Evolutionary conservation across 2,888 invertebrate species (phyloP), one percentile per base, ranked within the genome.

Genomic region (Tuta absoluta): DNA sequence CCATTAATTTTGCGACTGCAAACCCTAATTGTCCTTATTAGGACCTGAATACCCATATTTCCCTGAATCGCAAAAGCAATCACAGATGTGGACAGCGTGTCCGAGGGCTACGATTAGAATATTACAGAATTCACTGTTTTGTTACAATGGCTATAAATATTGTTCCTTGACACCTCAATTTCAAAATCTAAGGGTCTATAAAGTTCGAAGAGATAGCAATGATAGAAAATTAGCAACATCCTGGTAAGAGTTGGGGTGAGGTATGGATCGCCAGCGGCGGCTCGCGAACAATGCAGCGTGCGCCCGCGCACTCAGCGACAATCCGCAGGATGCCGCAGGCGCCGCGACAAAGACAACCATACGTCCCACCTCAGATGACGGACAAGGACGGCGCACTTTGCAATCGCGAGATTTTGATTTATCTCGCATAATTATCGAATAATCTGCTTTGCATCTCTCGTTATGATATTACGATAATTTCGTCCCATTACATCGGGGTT

Each of bases 401-500:
- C 81, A 80, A 76, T 79, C 75, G 86, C 82, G 84, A 83, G 77
- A 87, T 86, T 85, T 86, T 87, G 91, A 91, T 91, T 88, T 91
- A 91, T 89, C 85, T 79, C 79, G 76, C 84, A 85, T 90, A 91
- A 92, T 91, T 91, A 91, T 90, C 86, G 86, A 86, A 87, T 88
- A 91, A 87, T 87, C 91, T 86, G 86, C 82, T 92, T 92, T 91
- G 90, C 91, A 92, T 92, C 90, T 88, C 89, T 88, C 80, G 89
- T 90, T 89, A 89, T 86, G 85, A 83, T 85, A 88, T 89, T 90
- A 89, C 84, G 90, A 91, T 92, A 92, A 92, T 92, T 91, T 85
- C 75, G 85, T 81, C 83, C 87, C 84, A 91, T 90, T 91, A 90
- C 87, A 86, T 82, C 82, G 84, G 74, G 82, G 82, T 85, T 86